Base-by-base conservation (phyloP, 2,113 vertebrate genomes). In the Clarias magur region DNA sequence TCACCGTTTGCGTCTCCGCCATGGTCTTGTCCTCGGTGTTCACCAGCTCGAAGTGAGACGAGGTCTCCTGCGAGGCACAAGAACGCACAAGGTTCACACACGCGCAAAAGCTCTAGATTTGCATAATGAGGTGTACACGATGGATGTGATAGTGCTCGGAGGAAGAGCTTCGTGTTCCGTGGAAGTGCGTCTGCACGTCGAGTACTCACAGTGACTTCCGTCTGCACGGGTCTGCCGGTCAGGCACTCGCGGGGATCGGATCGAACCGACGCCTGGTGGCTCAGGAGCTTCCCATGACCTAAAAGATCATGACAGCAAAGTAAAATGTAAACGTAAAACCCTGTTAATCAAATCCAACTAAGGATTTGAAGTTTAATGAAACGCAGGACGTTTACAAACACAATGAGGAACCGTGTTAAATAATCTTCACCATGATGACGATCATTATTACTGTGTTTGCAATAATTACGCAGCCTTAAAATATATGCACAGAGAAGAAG, bases 31-130 rank as follows among this genome's bases (percentile, higher is more conserved):
- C 96, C 56, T 97, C 95, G 0, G 94, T 63, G 53, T 96, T 90
- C 11, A 97, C 94, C 0, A 97, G 91, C 89, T 99, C 96, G 38
- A 97, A 98, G 91, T 99, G 97, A 0, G 96, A 96, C 9, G 96
- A 96, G 27, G 95, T 92, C 76, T 96, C 96, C 98, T 99, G 92
- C 34, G 80, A 90, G 23, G 89, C 59, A 88, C 21, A 72, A 80
- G 63, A 89, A 89, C 76, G 57, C 42, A 86, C 80, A 88, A 54
- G 25, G n/a, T 89, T 88, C 34, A 48, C 48, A 48, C 48, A 48
- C 48, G 6, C 48, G 72, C 84, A 81, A 81, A 54, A 87, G 21
- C 60, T 17, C 68, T 25, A 27, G 72, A 53, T 62, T 84, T 84
- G 30, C 68, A 84, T 84, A 67, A 72, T 34, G 15, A 70, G 54